Evolutionary conservation across 2,797 vertebrate genomes (phyloP).

Genomic region (Coregonus suidteri): DNA sequence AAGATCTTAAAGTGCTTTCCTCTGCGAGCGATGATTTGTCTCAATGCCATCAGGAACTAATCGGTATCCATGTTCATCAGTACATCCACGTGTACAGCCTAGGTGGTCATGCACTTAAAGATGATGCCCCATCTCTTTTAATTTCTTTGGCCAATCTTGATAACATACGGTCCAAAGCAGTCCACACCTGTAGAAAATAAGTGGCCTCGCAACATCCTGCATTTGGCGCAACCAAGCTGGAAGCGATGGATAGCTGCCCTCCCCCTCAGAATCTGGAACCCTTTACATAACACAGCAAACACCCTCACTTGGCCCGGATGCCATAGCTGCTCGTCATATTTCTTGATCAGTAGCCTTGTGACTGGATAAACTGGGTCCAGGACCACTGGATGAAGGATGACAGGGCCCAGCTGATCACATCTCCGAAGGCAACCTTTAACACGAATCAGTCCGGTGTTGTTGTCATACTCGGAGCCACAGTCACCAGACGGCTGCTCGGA

Average conservation of each 20-base stretch:
- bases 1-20: too few relatives aligned
- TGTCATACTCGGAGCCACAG: slow-evolving; percentile 2
- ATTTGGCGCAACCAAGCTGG: slow-evolving; percentile 2
- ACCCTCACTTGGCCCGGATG: slow-evolving; percentile 19
- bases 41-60: too few relatives aligned
- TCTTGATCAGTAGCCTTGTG: slow-evolving; percentile 2
- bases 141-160: too few relatives aligned
- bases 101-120: neutral
- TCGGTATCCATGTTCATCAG: neutral
- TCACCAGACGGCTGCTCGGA: neutral
- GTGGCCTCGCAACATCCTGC: neutral
- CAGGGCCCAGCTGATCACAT: too few relatives aligned
- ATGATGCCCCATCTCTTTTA: too few relatives aligned
- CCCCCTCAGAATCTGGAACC: neutral
- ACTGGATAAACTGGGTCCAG: slow-evolving; percentile 8
- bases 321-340: neutral
- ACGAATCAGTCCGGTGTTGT: too few relatives aligned
- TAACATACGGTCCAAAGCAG: slow-evolving; percentile 1
- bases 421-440: too few relatives aligned
- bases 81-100: too few relatives aligned
- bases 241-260: neutral
- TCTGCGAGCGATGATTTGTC: too few relatives aligned
- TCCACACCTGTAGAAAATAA: too few relatives aligned
- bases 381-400: too few relatives aligned
- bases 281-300: neutral